Conservation (phyloP, 2,888 invertebrate genomes). For the Steinernema hermaphroditum region DNA sequence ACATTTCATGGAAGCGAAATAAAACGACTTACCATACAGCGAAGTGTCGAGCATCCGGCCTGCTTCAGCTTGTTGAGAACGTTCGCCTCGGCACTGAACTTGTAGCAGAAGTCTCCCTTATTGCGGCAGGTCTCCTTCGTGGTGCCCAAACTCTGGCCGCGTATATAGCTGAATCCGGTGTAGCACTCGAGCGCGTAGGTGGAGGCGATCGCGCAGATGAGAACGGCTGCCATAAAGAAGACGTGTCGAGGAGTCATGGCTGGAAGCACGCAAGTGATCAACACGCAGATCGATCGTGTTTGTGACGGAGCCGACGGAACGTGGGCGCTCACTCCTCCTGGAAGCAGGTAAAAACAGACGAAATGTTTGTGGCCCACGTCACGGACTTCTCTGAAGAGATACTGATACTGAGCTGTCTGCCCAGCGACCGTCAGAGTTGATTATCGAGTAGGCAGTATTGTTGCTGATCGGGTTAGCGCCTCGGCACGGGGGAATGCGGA, state of each 20-base stretch:
- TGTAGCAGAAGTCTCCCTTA: conserved; percentile 41
- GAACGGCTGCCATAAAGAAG: neutral
- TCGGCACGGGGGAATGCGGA: neutral
- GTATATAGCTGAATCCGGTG: conserved; percentile 41
- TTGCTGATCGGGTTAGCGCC: conserved; percentile 27
- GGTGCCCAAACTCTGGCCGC: conserved; percentile 43
- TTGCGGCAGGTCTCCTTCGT: conserved; percentile 43
- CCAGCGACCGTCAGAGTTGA: neutral
- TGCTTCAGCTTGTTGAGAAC: conserved; percentile 43
- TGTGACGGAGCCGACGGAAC: neutral
- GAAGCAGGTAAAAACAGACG: conserved; percentile 18
- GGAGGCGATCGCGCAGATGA: conserved; percentile 8
- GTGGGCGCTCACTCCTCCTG: neutral
- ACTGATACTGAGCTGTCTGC: neutral
- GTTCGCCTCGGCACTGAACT: conserved; percentile 39
- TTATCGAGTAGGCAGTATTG: neutral
- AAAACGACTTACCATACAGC: conserved; percentile 45
- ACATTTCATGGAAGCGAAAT: too few species aligned
- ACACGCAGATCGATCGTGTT: neutral
- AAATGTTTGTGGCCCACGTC: neutral
- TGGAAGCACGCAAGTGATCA: conserved; percentile 8
- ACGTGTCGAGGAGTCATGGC: neutral
- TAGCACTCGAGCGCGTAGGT: conserved; percentile 41
- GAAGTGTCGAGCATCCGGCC: conserved; percentile 44
- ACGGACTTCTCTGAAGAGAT: neutral